These are phyloP conservation scores for Anolis apletophallus DNA, from an alignment of 2,797 vertebrate genomes.

Conservation along the genomic window DNA sequence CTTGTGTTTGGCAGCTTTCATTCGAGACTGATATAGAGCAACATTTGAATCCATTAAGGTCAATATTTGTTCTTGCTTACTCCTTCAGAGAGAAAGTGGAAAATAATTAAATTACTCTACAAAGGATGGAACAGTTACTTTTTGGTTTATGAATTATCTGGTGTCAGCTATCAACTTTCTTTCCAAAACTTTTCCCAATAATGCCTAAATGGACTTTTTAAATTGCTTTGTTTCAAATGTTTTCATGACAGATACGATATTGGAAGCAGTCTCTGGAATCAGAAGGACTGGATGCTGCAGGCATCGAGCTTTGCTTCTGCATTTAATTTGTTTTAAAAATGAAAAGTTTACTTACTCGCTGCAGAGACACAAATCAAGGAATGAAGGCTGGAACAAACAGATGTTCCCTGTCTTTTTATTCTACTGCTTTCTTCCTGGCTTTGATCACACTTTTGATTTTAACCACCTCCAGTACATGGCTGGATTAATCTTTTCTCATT, in stretches of 20 bases:
- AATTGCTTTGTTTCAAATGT: conserved; percentile 31
- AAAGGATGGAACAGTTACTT: conserved; percentile 16
- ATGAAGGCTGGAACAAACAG: neutral
- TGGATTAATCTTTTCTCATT: neutral
- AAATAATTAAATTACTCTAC: neutral
- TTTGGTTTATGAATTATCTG: conserved; percentile 31
- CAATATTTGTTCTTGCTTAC: neutral
- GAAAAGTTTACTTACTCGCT: conserved; percentile 20
- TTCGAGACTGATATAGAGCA: neutral
- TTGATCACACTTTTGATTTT: neutral
- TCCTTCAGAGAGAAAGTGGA: neutral
- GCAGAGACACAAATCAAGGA: neutral
- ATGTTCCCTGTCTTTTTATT: neutral
- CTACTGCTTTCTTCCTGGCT: neutral
- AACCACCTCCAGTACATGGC: neutral
- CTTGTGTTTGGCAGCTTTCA: neutral
- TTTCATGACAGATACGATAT: neutral
- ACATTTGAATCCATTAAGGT: fast-evolving
- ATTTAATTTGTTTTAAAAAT: conserved; percentile 26
- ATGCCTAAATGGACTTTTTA: conserved; percentile 33
- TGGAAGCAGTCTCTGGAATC: conserved; percentile 23
- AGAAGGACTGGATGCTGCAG: neutral
- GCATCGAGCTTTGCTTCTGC: conserved; percentile 5
- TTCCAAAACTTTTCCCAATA: conserved; percentile 21
- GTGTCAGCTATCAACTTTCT: conserved; percentile 24